These are phyloP conservation scores for Corythaixoides concolor DNA, from an alignment of 2,113 vertebrate species.

Conservation along the genomic window DNA sequence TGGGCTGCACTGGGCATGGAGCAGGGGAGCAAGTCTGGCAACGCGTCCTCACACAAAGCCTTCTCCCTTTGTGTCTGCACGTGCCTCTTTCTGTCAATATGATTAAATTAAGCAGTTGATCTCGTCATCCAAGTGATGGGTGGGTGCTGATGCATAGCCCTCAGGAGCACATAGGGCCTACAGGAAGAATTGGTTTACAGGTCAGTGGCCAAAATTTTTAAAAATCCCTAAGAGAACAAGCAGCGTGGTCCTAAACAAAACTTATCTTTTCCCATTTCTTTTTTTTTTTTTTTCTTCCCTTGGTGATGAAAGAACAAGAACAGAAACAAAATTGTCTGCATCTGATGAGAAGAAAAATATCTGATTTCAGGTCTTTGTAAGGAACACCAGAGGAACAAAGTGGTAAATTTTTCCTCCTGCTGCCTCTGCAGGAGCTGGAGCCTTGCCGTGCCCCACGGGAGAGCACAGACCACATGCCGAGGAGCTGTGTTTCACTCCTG, in stretches of 20 bases:
- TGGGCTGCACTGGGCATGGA: not conserved
- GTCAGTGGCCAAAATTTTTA: not conserved
- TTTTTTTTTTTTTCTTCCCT: not conserved
- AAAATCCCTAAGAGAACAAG: not conserved
- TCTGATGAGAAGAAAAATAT: not conserved
- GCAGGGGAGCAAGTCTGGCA: not conserved
- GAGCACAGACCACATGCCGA: not conserved
- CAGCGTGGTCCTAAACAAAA: not conserved
- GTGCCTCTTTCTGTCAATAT: not conserved
- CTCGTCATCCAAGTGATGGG: not conserved
- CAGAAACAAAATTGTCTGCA: not conserved
- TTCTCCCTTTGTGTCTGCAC: not conserved
- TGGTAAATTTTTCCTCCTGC: not conserved
- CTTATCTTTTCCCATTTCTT: not conserved
- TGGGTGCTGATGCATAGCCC: not conserved
- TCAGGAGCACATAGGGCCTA: not conserved
- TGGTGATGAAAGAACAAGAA: not conserved
- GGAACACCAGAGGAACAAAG: not conserved
- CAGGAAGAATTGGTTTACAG: not conserved
- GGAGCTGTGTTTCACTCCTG: not conserved
- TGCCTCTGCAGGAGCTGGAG: not conserved
- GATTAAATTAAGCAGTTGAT: constrained; percentile 4
- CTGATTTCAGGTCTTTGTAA: not conserved
- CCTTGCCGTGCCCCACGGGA: fast-evolving
- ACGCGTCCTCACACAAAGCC: not conserved